A percentile compares a stretch with the other conserved stretches of the same genome.
Conservation (phyloP, 2,888 invertebrate species). For the Phasia obesa region DNA sequence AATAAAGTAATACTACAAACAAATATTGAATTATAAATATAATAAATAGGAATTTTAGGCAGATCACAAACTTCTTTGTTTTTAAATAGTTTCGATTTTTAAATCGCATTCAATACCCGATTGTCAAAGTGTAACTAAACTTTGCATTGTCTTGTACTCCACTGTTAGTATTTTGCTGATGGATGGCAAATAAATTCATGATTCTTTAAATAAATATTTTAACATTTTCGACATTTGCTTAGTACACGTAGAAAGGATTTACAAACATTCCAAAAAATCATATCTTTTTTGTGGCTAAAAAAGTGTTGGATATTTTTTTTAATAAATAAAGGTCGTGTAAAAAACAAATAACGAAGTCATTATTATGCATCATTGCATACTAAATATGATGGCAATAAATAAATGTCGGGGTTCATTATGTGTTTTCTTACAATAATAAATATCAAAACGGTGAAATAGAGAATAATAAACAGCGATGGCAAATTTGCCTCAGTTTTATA, state of each 20-base stretch:
- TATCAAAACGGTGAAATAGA: no score
- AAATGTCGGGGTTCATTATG: slow-evolving; percentile 4
- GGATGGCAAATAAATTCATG: slow-evolving; percentile 52
- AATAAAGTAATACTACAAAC: no score
- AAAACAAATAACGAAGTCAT: slow-evolving; percentile 30
- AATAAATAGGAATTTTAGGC: no score
- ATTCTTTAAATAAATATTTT: slow-evolving; percentile 78
- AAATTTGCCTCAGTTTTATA: no score
- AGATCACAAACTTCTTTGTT: no score
- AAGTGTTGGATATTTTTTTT: neutral
- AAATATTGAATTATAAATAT: no score
- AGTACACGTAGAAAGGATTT: slow-evolving; percentile 80
- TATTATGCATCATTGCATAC: slow-evolving; percentile 33
- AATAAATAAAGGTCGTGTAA: slow-evolving; percentile 7
- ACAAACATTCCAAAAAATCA: slow-evolving; percentile 36
- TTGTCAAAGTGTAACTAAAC: neutral
- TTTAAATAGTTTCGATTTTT: no score
- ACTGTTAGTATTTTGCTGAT: slow-evolving; percentile 25
- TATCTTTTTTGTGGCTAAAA: slow-evolving; percentile 11
- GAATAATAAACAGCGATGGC: no score
- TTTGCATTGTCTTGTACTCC: neutral
- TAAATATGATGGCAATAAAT: slow-evolving; percentile 10
- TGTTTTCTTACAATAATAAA: neutral
- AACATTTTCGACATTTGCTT: slow-evolving; percentile 75
- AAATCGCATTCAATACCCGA: no score